Base-by-base conservation (phyloP, 2,797 vertebrate genomes). In the Helostoma temminkii region DNA sequence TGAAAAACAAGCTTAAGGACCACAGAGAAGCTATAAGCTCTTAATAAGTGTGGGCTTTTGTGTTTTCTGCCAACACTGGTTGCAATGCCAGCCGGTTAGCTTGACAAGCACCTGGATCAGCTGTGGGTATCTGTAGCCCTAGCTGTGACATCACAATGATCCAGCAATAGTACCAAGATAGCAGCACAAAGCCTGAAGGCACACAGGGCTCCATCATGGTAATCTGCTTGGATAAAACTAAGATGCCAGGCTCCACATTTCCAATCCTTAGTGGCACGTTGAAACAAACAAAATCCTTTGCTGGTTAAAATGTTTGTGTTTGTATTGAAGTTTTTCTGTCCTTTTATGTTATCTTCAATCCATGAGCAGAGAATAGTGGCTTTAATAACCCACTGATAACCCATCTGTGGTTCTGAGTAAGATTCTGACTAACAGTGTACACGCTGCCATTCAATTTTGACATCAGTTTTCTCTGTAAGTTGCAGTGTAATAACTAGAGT, bases 201-300 rank as follows among this genome's bases (percentile, higher is more conserved):
- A 48, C 52, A 30, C 4, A 43, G 36, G 64, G 74, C 41, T 71
- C 50, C 11, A 24, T 66, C 42, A 49, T 60, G 24, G 47, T 64
- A 56, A 71, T 74, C 75, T 71, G 41, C 50, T 32, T 42, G 11
- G 49, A 75, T 78, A 54, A 66, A 69, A 46, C 16, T 45, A 65
- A 61, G 14, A 39, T 36, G 16, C 32, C 42, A 52, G 49, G 9
- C 50, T 52, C 39, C 32, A 47, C 24, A 22, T 62, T 62, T 45
- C 14, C 43, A 70, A 61, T 55, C 39, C n/a, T 43, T 10, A 43
- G n/a, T 53, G n/a, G 18, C 36, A 63, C 43, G 21, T 48, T 49
- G 4, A 64, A 28, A 30, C 34, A 69, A 47, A 68, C 39, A 47
- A 61, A 68, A 63, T 42, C 22, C 47, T 56, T 18, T 30, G 24